Evolutionary conservation across 2,888 invertebrate genomes (phyloP).

Genomic region (Drosophila bunnanda): DNA sequence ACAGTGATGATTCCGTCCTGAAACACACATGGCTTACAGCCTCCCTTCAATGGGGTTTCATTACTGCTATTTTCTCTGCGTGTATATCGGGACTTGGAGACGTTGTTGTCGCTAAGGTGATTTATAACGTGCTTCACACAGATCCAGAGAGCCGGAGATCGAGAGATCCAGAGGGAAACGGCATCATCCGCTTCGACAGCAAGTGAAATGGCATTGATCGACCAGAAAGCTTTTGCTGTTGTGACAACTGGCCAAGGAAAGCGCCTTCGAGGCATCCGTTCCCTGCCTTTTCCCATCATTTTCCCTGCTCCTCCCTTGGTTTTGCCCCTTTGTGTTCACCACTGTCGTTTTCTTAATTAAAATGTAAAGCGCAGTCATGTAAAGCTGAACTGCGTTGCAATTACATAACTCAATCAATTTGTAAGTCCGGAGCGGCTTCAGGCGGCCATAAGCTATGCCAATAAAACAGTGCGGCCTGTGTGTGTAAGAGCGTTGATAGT

Average conservation of each 20-base stretch:
- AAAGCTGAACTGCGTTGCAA: conserved; percentile 61
- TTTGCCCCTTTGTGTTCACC: neutral
- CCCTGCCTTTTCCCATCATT: neutral
- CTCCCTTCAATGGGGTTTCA: no score
- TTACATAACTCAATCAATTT: conserved; percentile 84
- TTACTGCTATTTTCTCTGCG: conserved; percentile 1
- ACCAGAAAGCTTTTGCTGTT: conserved; percentile 65
- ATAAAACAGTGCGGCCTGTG: conserved; percentile 13
- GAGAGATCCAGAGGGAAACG: conserved; percentile 7
- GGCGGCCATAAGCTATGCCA: conserved; percentile 7
- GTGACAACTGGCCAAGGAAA: conserved; percentile 56
- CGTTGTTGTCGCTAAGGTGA: conserved; percentile 54
- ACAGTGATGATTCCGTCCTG: neutral
- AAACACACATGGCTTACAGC: neutral
- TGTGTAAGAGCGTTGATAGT: neutral
- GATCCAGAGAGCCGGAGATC: conserved; percentile 13
- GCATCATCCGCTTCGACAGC: conserved; percentile 60
- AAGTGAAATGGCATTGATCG: conserved; percentile 78
- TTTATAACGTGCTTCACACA: conserved; percentile 77
- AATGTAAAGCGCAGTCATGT: conserved; percentile 74
- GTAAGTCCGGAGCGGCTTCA: conserved; percentile 56
- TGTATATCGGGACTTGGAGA: conserved; percentile 35
- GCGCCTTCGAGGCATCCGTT: conserved; percentile 18
- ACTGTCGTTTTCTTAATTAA: conserved; percentile 66
- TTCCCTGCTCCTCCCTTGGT: neutral